Percentiles rank a stretch among this genome's conserved stretches.
These are phyloP conservation scores for Psophia crepitans DNA, from an alignment of 2,113 vertebrate species.

Conservation along the genomic window DNA sequence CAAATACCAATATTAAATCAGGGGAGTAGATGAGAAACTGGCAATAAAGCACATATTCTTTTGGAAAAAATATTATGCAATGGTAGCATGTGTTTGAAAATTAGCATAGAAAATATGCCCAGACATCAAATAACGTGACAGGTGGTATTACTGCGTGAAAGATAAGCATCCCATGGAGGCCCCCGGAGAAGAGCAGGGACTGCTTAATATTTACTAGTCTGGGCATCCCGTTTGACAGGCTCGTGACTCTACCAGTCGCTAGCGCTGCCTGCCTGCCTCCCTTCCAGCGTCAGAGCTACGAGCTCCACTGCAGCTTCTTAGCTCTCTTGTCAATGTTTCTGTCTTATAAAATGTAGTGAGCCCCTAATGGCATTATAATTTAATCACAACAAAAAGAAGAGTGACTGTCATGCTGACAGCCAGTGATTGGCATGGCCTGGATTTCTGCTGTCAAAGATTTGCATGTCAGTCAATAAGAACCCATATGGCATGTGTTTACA, in stretches of 20 bases:
- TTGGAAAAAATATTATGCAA: not conserved
- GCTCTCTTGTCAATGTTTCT: not conserved
- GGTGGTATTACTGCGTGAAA: not conserved
- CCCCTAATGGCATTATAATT: not conserved
- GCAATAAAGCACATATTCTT: not conserved
- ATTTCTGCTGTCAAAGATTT: constrained; percentile 60
- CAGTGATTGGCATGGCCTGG: not conserved
- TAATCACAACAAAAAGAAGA: constrained; percentile 10
- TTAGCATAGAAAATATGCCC: not conserved
- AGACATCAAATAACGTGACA: not conserved
- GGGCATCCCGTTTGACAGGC: not conserved
- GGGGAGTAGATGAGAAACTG: not conserved
- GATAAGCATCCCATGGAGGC: not conserved
- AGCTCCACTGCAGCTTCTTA: not conserved
- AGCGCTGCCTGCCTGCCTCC: not conserved
- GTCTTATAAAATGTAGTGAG: not conserved
- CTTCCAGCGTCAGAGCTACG: accelerated
- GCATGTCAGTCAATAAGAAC: constrained; percentile 35
- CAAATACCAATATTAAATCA: not conserved
- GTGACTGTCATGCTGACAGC: not conserved
- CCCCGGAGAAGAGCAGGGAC: not conserved
- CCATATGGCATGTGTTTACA: constrained; percentile 52
- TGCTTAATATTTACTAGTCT: not conserved
- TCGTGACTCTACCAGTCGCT: not conserved
- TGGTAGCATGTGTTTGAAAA: not conserved